Conservation (phyloP, 2,113 vertebrate species). For the Corydoras maculifer region DNA sequence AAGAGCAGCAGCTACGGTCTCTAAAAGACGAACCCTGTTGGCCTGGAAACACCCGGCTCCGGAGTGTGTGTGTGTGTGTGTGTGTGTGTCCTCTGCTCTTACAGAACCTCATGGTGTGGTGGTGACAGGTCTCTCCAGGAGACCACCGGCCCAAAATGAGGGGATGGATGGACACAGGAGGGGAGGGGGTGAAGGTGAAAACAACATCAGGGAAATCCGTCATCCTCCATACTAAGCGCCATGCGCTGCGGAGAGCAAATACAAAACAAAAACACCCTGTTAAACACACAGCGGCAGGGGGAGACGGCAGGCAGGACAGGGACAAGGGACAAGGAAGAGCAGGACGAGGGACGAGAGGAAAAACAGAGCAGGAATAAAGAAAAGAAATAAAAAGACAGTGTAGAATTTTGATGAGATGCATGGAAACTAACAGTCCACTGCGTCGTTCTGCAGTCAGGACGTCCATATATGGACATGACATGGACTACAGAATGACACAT, state of each 20-base stretch:
- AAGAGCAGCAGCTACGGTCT: background rate
- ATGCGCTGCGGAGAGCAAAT: slow-evolving; percentile 83
- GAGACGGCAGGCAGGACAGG: background rate
- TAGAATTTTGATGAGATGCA: background rate
- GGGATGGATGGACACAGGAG: slow-evolving; percentile 41
- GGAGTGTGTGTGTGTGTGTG: slow-evolving; percentile 5
- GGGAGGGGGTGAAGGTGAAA: slow-evolving; percentile 33
- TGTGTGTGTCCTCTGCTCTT: slow-evolving; percentile 35
- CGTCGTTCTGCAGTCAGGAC: too few species aligned
- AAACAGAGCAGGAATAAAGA: slow-evolving; percentile 2
- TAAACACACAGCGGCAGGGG: slow-evolving; percentile 18
- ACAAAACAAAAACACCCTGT: slow-evolving; percentile 46
- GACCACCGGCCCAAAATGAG: slow-evolving; percentile 43
- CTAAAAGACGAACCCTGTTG: slow-evolving; percentile 33
- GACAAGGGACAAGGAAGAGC: background rate
- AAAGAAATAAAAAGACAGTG: background rate
- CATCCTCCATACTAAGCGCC: slow-evolving; percentile 92
- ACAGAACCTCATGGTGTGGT: slow-evolving; percentile 43
- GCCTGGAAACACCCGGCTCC: slow-evolving; percentile 4
- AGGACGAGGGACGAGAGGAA: slow-evolving; percentile 2
- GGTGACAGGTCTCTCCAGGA: slow-evolving; percentile 50
- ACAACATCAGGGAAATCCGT: slow-evolving; percentile 85
- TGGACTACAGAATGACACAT: too few species aligned
- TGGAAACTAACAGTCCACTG: background rate
- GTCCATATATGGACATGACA: too few species aligned